A percentile compares a stretch with the other conserved stretches of the same genome.
Evolutionary conservation across 2,888 invertebrate species (phyloP).

Genomic region (Capitulum mitella): DNA sequence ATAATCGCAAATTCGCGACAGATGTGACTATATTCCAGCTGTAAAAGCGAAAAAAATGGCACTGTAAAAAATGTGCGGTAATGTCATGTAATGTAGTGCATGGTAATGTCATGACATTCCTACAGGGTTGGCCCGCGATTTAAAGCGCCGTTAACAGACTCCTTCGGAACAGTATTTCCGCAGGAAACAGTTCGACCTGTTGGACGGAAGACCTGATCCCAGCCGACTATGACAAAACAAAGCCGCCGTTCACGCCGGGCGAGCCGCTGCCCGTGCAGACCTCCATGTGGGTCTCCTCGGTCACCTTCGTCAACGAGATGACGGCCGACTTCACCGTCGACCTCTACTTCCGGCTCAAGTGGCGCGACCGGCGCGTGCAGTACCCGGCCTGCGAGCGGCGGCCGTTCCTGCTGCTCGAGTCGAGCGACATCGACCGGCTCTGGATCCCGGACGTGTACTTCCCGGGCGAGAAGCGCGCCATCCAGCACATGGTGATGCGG

Average conservation of each 20-base stretch:
- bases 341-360: neutral
- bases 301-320: neutral
- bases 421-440: neutral
- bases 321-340: neutral
- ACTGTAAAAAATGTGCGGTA: too few relatives aligned
- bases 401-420: neutral
- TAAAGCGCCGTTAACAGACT: too few relatives aligned
- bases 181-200: too few relatives aligned
- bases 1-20: too few relatives aligned
- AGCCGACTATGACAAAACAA: neutral
- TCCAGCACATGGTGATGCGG: neutral
- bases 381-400: neutral
- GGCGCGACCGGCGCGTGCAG: neutral
- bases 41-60: too few relatives aligned
- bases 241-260: neutral
- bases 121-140: too few relatives aligned
- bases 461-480: neutral
- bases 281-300: neutral
- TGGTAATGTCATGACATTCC: too few relatives aligned
- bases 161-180: too few relatives aligned
- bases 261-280: neutral
- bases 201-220: neutral
- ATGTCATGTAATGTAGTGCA: too few relatives aligned
- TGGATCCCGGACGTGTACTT: constrained; percentile 1
- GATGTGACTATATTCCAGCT: too few relatives aligned